Percentiles rank a stretch among this genome's conserved stretches.
Conservation (phyloP, 2,113 vertebrate genomes). For the Mellivora capensis region DNA sequence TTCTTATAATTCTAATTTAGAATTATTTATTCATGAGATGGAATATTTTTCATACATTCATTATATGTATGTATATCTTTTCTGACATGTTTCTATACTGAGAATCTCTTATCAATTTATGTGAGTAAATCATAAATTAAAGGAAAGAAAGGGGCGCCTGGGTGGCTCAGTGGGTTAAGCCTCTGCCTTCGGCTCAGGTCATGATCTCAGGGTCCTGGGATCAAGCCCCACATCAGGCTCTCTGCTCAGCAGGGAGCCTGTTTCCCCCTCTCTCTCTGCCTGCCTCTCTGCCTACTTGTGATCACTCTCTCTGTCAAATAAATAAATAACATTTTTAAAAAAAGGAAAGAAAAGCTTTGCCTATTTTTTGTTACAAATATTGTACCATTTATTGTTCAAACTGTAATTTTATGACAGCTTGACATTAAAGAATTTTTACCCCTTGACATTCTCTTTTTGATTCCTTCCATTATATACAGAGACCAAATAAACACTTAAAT, state of each 20-base stretch:
- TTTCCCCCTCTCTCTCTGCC: too few relatives aligned
- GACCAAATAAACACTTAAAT: not conserved
- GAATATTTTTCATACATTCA: not conserved
- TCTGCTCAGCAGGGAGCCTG: too few relatives aligned
- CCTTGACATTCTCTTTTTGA: not conserved
- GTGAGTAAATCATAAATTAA: not conserved
- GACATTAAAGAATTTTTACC: not conserved
- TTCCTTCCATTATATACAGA: not conserved
- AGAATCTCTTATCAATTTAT: not conserved
- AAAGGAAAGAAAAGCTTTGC: not conserved
- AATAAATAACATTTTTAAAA: too few relatives aligned
- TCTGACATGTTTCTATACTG: not conserved
- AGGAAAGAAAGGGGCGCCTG: too few relatives aligned
- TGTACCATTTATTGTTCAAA: not conserved
- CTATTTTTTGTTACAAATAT: not conserved
- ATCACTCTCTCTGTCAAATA: too few relatives aligned
- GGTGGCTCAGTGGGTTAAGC: too few relatives aligned
- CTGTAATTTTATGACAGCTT: not conserved
- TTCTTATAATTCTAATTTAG: not conserved
- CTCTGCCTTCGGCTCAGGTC: too few relatives aligned
- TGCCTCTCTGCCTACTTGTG: too few relatives aligned
- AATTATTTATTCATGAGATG: not conserved
- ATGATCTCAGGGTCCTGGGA: too few relatives aligned
- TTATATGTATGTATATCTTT: not conserved
- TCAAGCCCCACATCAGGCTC: too few relatives aligned